These are phyloP conservation scores for Dryomyza anilis DNA, from an alignment of 2,888 invertebrate species.

Conservation along the genomic window DNA sequence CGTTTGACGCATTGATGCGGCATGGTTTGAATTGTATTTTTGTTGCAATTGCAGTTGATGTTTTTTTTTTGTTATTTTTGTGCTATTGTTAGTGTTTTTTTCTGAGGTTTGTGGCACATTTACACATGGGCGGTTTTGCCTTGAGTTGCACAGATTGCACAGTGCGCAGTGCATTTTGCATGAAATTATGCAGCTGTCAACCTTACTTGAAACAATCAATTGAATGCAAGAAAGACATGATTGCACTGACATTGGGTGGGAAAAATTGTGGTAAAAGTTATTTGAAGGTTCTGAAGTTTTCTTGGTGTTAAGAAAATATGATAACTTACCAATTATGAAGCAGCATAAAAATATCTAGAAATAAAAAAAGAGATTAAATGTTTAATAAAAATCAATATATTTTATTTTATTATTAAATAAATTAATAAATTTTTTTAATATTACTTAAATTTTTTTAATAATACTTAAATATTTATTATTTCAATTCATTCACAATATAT, in stretches of 20 bases:
- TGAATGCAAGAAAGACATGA: not conserved
- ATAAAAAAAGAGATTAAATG: not conserved
- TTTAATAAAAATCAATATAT: not conserved
- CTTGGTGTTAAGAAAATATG: not conserved
- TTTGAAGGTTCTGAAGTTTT: not conserved
- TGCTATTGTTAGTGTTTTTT: not conserved
- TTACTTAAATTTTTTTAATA: not conserved
- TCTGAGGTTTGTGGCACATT: not conserved
- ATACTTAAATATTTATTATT: not conserved
- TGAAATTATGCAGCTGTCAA: no score
- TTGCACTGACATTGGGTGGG: not conserved
- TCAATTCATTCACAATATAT: no score
- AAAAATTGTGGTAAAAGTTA: not conserved
- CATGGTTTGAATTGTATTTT: not conserved
- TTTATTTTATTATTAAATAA: not conserved
- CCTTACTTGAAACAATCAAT: not conserved
- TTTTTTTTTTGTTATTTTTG: no score
- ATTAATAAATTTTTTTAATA: not conserved
- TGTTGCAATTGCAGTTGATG: not conserved
- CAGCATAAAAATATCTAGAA: not conserved
- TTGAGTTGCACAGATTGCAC: not conserved
- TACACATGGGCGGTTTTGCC: slow-evolving; percentile 10
- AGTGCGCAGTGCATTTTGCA: not conserved
- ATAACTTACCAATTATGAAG: not conserved
- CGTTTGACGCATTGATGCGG: not conserved